These are phyloP conservation scores for Ganaspis brasiliensis DNA, from an alignment of 2,888 invertebrate species.

Conservation along the genomic window DNA sequence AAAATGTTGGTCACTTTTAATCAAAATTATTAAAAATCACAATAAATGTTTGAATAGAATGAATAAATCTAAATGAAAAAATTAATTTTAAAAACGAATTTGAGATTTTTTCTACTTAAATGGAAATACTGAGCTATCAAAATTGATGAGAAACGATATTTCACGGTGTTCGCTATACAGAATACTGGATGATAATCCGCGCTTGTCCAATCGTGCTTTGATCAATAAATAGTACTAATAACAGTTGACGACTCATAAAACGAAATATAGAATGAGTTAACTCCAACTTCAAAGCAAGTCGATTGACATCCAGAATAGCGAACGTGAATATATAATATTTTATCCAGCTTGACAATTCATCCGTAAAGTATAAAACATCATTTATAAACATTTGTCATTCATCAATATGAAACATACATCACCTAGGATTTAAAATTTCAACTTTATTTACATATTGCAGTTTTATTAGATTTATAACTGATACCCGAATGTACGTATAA, in stretches of 20 bases:
- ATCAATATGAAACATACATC: not conserved
- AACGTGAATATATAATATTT: constrained; percentile 15
- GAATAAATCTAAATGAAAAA: too few relatives aligned
- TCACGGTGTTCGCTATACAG: not conserved
- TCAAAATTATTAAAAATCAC: not conserved
- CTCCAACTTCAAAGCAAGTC: constrained; percentile 19
- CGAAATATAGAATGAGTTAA: constrained; percentile 54
- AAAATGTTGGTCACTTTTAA: too few relatives aligned
- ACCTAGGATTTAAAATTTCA: not conserved
- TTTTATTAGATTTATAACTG: not conserved
- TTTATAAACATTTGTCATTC: constrained; percentile 4
- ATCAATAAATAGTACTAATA: constrained; percentile 49
- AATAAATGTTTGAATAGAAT: too few relatives aligned
- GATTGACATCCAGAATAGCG: constrained; percentile 3
- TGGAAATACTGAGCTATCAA: constrained; percentile 15
- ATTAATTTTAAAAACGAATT: not conserved
- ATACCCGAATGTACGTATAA: not conserved
- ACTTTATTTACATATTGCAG: not conserved
- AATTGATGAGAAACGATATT: constrained; percentile 32
- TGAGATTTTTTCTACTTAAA: constrained; percentile 7
- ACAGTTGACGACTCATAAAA: constrained; percentile 56
- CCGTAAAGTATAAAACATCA: constrained; percentile 20
- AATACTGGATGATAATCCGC: constrained; percentile 46
- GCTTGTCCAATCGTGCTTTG: constrained; percentile 39
- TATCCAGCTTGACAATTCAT: not conserved